Evolutionary conservation across 2,797 vertebrate species (phyloP).

Genomic region (Peromyscus attwateri): DNA sequence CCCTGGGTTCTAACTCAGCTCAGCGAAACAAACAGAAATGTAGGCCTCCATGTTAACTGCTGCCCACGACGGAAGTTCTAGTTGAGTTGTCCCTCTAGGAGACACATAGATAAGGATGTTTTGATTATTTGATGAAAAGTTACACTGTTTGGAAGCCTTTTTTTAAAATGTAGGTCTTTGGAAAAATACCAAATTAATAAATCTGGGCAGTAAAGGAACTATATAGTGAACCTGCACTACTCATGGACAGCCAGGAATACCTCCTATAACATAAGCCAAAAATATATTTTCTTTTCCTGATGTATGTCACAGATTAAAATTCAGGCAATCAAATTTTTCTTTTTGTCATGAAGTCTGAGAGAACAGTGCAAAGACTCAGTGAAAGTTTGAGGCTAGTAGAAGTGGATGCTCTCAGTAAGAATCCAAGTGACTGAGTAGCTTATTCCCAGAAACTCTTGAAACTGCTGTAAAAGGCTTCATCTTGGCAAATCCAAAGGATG

Average conservation of each 20-base stretch:
- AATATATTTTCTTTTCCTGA: background rate
- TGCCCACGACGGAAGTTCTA: background rate
- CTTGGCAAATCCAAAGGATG: background rate
- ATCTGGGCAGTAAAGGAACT: background rate
- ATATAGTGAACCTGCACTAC: background rate
- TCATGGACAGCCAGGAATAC: background rate
- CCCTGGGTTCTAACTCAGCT: background rate
- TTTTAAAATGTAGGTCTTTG: background rate
- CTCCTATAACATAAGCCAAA: background rate
- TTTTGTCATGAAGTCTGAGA: conserved; percentile 33
- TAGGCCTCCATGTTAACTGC: background rate
- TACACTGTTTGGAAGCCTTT: background rate
- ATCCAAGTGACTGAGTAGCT: background rate
- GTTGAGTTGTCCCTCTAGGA: background rate
- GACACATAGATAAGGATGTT: background rate
- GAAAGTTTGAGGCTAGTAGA: conserved; percentile 9
- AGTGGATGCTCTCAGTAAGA: background rate
- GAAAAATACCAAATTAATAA: background rate
- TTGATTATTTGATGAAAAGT: background rate
- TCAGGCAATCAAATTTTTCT: background rate
- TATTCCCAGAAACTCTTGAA: background rate
- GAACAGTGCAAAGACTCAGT: background rate
- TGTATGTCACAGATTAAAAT: background rate
- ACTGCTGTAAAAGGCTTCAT: background rate
- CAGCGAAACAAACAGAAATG: background rate